Evolutionary conservation across 1,140 invertebrate genomes (phyloP), one percentile per base, ranked within the genome.

Genomic region (Streblospio benedicti): DNA sequence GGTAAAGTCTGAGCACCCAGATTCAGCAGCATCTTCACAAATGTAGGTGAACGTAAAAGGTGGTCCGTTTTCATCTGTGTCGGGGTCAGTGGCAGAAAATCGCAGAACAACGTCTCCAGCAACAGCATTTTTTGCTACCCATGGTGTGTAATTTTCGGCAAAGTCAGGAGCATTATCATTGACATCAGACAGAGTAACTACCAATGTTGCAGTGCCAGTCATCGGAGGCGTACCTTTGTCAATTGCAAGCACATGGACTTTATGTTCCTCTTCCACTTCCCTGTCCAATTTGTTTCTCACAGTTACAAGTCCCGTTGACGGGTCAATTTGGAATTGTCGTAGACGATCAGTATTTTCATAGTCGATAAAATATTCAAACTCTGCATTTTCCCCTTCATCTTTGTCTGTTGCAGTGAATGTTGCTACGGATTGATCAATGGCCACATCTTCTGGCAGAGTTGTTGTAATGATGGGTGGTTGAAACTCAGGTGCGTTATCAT

Each of bases 121-220:
- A 9, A 4, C 25, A 12, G 5, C 25, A 6, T 32, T 30, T 20
- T 33, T 32, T n/a, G 6, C 31, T 4, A 56, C 38, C 4, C 38
- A 12, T 6, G 30, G 20, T 23, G 20, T 30, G 30, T 33, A 56
- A 20, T 4, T 18, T 0, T 56, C 31, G 20, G 6, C 53, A 6
- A 94, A 93, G 62, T 86, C 88, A 1, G 92, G 92, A n/a, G 77
- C 76, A 66, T 84, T 97, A 70, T 97, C 95, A 76, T 97, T 98
- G 57, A 97, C 93, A 70, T 97, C 94, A 73, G 90, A 88, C 0
- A 98, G 91, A 60, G 93, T 90, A 0, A 97, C 90, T 0, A 90
- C 93, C 18, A 98, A 79, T 1, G 92, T 97, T 0, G 93, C 93
- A 1, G 93, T 96, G 2, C 94, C 93, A 4, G 93, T 97, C 78